Percentiles rank a stretch among this genome's conserved stretches.
phyloP scores from a whole-genome alignment of 2,113 vertebrate genomes.

The Gasterosteus nipponicus region DNA sequence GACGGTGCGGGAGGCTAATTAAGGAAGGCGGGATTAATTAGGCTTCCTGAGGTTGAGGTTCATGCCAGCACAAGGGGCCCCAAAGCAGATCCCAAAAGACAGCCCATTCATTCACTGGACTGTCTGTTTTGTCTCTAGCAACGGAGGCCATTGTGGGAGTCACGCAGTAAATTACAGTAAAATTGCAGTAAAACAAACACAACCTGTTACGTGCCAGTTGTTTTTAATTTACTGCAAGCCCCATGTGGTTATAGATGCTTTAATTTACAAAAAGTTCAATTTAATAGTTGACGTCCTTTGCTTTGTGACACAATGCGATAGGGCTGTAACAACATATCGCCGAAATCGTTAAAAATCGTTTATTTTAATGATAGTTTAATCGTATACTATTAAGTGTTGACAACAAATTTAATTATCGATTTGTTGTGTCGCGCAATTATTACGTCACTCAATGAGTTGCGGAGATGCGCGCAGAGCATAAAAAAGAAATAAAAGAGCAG shows the following conservation, averaged over 20 bases:
- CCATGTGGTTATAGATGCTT: conserved; percentile 13
- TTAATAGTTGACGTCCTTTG: neutral
- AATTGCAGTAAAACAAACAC: neutral
- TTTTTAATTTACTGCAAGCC: neutral
- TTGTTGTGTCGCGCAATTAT: too few relatives aligned
- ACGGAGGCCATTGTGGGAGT: conserved; percentile 16
- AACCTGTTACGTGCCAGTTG: neutral
- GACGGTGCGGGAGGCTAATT: conserved; percentile 74
- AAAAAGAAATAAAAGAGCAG: too few relatives aligned
- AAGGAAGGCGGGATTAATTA: conserved; percentile 80
- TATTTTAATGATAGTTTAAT: too few relatives aligned
- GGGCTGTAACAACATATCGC: too few relatives aligned
- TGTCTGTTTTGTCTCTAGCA: conserved; percentile 45
- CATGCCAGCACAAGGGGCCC: conserved; percentile 60
- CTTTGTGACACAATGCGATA: neutral
- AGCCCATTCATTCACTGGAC: conserved; percentile 56
- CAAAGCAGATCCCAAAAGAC: conserved; percentile 54
- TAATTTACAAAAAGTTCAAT: conserved; percentile 6
- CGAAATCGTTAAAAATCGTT: too few relatives aligned
- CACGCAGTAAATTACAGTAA: conserved; percentile 35
- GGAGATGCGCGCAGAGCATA: too few relatives aligned
- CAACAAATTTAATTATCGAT: too few relatives aligned
- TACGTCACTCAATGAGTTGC: too few relatives aligned
- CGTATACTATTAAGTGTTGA: too few relatives aligned
- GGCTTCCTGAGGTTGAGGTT: conserved; percentile 63